Evolutionary conservation across 2,113 vertebrate species (phyloP).

Genomic region (Castor canadensis): DNA sequence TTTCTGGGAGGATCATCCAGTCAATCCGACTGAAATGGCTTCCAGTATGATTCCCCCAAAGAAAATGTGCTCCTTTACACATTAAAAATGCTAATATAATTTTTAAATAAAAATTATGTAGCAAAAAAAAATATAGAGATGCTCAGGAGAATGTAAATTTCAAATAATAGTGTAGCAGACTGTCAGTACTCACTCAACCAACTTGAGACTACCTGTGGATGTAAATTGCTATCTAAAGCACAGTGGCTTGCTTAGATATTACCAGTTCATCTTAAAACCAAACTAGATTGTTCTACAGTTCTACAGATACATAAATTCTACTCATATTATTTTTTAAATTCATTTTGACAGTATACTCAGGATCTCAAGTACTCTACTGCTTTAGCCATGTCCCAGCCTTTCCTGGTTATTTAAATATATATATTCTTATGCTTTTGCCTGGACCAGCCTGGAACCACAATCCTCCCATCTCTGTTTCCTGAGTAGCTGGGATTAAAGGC

Average conservation of each 20-base stretch:
- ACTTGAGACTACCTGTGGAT: too few relatives aligned
- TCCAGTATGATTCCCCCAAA: neutral
- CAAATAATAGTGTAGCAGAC: neutral
- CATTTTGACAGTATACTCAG: too few relatives aligned
- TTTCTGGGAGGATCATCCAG: neutral
- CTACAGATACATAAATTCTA: neutral
- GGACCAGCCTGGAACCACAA: too few relatives aligned
- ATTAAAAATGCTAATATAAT: slow-evolving; percentile 7
- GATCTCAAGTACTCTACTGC: too few relatives aligned
- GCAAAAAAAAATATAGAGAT: neutral
- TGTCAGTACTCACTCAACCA: neutral
- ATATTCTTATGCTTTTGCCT: too few relatives aligned
- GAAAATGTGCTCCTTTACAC: slow-evolving; percentile 30
- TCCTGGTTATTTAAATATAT: too few relatives aligned
- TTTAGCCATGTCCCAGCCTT: too few relatives aligned
- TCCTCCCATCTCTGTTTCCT: too few relatives aligned
- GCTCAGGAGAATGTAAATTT: neutral
- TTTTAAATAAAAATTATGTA: slow-evolving; percentile 21
- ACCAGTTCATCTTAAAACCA: neutral
- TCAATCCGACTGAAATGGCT: neutral
- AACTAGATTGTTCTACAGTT: neutral
- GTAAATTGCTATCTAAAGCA: neutral
- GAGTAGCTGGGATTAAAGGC: too few relatives aligned
- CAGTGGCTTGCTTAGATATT: neutral
- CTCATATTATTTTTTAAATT: too few relatives aligned